A percentile compares a stretch with the other conserved stretches of the same genome.
These are phyloP conservation scores for Elachura formosa DNA, from an alignment of 2,113 vertebrate genomes.

Conservation along the genomic window DNA sequence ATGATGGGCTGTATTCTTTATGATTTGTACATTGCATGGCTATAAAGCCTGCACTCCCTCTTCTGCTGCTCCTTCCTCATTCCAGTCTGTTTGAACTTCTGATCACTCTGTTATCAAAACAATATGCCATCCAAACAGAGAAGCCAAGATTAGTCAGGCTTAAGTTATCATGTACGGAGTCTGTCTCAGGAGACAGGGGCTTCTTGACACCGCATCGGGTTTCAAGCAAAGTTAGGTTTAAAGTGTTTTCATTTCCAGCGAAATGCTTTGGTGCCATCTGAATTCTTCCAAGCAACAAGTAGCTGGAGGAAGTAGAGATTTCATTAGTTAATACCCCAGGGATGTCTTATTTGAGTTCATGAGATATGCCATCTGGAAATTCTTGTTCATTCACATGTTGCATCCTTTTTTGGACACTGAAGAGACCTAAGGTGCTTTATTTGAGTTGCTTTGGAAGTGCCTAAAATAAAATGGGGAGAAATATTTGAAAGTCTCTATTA, in stretches of 20 bases:
- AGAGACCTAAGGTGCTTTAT: neutral
- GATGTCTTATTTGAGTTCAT: neutral
- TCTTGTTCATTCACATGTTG: slow-evolving; percentile 25
- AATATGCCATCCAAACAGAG: neutral
- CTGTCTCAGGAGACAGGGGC: neutral
- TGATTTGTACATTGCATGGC: neutral
- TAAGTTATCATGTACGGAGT: neutral
- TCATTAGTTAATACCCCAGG: slow-evolving; percentile 35
- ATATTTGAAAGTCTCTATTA: neutral
- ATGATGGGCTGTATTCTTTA: neutral
- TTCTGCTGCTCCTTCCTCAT: neutral
- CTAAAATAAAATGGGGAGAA: neutral
- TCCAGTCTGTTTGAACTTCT: neutral
- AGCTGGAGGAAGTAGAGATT: slow-evolving; percentile 43
- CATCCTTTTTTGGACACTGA: slow-evolving; percentile 25
- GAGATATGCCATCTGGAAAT: slow-evolving; percentile 17
- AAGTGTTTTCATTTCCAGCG: slow-evolving; percentile 3
- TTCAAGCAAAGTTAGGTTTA: neutral
- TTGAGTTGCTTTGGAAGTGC: neutral
- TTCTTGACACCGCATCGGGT: neutral
- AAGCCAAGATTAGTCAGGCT: neutral
- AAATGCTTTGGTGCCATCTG: neutral
- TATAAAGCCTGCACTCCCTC: neutral
- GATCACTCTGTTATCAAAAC: neutral
- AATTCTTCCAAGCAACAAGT: slow-evolving; percentile 33